Base-by-base conservation (phyloP, 2,797 vertebrate genomes). In the Ispidina picta region DNA sequence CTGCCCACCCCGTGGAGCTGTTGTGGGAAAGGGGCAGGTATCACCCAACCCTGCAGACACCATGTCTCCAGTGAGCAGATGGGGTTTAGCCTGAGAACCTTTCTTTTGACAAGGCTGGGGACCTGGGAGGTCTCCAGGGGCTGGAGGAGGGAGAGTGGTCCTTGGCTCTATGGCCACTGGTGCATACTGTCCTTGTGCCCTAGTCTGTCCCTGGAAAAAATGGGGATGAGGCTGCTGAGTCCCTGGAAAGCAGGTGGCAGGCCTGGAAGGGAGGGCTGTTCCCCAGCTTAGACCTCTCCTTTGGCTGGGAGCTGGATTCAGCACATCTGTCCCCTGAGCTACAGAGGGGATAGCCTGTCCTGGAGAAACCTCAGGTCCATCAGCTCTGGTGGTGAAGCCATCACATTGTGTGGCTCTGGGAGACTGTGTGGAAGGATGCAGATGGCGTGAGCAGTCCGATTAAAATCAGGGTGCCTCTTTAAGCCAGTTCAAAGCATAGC, bases 31-130 rank as follows among this genome's bases (percentile, higher is more conserved):
- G 58, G 58, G 63, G 76, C 84, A 88, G 65, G 69, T 54, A 74
- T 7, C 1, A 13, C 51, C 55, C 5, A 1, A 62, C 49, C 63
- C 76, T 0, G 2, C 90, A 91, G 95, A 90, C 56, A 3, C 63
- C 0, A 0, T 22, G 95, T 77, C 92, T 95, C 83, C 80, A 4
- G 37, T 2, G 8, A 91, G 80, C 95, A 96, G 94, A 52, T 93
- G 95, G 92, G n/a, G 41, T 86, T 79, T 51, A 22, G 69, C 35
- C 31, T 31, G 84, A 86, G 65, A 92, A n/a, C 60, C 69, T 90
- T 41, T 76, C 64, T 51, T 58, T 68, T 56, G 54, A 31, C 18
- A 9, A 9, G 52, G 82, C 54, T 66, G 20, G 17, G 46, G 62
- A 28, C 56, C 75, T 0, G 0, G 10, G 51, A 44, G 46, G 62